Base-by-base conservation (phyloP, 1,140 invertebrate species). In the Thereuonema tuberculata region DNA sequence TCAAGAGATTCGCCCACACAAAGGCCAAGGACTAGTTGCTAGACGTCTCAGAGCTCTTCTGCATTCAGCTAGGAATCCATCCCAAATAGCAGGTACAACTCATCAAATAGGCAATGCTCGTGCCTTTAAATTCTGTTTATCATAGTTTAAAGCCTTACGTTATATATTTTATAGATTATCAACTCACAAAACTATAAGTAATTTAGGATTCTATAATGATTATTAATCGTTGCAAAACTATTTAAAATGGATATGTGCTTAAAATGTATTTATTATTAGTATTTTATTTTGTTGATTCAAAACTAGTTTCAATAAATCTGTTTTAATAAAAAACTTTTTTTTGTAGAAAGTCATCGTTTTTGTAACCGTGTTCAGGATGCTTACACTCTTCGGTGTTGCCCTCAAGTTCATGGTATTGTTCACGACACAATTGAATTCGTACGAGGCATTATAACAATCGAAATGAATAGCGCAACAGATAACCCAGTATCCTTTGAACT, bases 401-500 rank as follows among this genome's bases (percentile, higher is more conserved):
- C 84, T 1, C 84, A 85, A 72, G 82, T 83, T 24, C 72, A 76
- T 66, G 84, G 84, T 37, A 78, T 84, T 57, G 79, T 81, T 2
- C 82, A 83, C 67, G 84, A 86, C 64, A 87, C 83, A 0, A 80
- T 85, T 43, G 78, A 81, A 31, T 86, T 86, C 71, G 82, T 83
- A 0, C 71, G 76, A 59, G 71, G 74, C 23, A 76, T 86, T 2
- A 74, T 86, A 24, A 76, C 76, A 0, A 83, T 77, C 15, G 84
- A 86, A 68, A 81, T 86, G 70, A 86, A 86, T 70, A 83, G 81
- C 61, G 83, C 82, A 3, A 86, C 84, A 1, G 84, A 86, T 69
- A 86, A 86, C 74, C 84, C 84, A 62, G 81, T 83, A 78, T 67
- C 61, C 66, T 68, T 54, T 49, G 27, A 70, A 71, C 2, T 68